A percentile compares a stretch with the other conserved stretches of the same genome.
These are phyloP conservation scores for Kryptopterus vitreolus DNA, from an alignment of 2,797 vertebrate genomes.

Conservation along the genomic window DNA sequence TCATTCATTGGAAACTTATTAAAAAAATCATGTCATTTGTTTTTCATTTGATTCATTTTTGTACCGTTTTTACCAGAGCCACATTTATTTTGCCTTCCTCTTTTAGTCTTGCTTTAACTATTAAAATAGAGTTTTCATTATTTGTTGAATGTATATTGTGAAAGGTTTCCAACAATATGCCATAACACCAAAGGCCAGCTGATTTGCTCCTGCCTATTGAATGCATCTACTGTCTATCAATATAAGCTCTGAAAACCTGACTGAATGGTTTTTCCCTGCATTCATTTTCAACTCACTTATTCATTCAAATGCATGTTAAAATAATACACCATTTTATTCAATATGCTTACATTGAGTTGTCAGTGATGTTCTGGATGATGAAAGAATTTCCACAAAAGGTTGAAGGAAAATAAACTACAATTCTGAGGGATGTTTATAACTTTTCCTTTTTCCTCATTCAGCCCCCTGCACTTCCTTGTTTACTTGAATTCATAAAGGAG, in stretches of 20 bases:
- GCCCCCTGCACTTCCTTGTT: not conserved
- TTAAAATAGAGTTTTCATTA: not conserved
- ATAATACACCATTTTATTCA: not conserved
- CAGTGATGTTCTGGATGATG: slow-evolving; percentile 15
- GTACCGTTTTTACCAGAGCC: not conserved
- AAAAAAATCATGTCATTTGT: not conserved
- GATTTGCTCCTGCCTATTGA: not conserved
- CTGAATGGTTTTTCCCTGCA: slow-evolving; percentile 2
- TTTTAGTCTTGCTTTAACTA: not conserved
- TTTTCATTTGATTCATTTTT: not conserved
- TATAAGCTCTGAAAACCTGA: slow-evolving; percentile 11
- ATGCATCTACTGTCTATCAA: slow-evolving; percentile 25
- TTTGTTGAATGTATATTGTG: not conserved
- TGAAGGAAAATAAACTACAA: slow-evolving; percentile 42
- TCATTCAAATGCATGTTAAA: slow-evolving; percentile 30
- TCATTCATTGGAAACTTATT: not conserved
- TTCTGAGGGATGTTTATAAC: not conserved
- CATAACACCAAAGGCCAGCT: not conserved
- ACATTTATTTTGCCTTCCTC: not conserved
- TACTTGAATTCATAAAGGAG: not conserved
- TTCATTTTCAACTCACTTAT: slow-evolving; percentile 19
- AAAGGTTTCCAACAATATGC: not conserved
- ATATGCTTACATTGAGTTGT: not conserved
- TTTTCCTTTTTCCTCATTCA: not conserved
- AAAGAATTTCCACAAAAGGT: slow-evolving; percentile 22